Base-by-base conservation (phyloP, 2,113 vertebrate species). In the Trichomycterus rosablanca region DNA sequence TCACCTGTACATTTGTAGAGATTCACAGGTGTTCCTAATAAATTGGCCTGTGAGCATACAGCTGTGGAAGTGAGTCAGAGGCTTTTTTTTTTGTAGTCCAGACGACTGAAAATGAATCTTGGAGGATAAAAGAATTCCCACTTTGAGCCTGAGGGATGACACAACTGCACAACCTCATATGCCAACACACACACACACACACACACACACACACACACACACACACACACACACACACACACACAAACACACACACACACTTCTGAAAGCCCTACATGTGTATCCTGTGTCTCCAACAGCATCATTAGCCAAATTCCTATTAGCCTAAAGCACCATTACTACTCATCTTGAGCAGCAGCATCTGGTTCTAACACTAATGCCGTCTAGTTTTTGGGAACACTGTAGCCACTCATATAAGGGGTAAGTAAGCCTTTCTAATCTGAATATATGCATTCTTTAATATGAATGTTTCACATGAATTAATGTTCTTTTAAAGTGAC, bases 101-200 rank as follows among this genome's bases (percentile, higher is more conserved):
- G 40, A 30, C 45, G 48, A 15, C 14, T 52, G 18, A 67, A 62
- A 57, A 37, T 42, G 34, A 10, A 44, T 12, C 52, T 56, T 66
- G 56, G 56, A 71, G 44, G 34, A 35, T 16, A 61, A 37, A 72
- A 67, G 52, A 67, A 67, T 66, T 7, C 35, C 22, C 15, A 10
- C 14, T 49, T 48, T 34, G 48, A 46, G 64, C 20, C 30, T 48
- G 19, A 10, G 39, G 55, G 64, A 46, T 53, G 44, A 59, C 9
- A 61, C 20, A 19, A 61, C 37, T 40, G 14, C 37, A 63, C 18
- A 43, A 16, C 39, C 39, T 62, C 26, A 19, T 35, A 16, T 53
- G 16, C 24, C 42, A 19, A 46, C 28, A 34, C 34, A 26, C 43
- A 60, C 32, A 5, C 53, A 39, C 35, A 16, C 8, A 40, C 35